Percentiles rank a stretch among this genome's conserved stretches.
phyloP scores from a whole-genome alignment of 2,888 invertebrate species.

The Drosophila tanythrix region DNA sequence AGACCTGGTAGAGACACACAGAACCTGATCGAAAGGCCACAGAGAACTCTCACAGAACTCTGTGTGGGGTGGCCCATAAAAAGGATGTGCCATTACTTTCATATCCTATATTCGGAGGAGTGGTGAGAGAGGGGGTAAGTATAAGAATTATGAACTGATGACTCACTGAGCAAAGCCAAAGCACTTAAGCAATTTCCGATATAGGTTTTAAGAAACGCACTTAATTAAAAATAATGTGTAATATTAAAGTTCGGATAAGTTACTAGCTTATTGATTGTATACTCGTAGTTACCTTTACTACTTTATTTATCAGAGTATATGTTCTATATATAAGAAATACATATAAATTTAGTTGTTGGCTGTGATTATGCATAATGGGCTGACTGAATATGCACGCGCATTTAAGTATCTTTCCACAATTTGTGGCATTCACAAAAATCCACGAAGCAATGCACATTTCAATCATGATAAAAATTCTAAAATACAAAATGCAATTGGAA shows the following conservation, averaged over 20 bases:
- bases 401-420: constrained; percentile 24
- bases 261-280: not conserved
- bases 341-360: not conserved
- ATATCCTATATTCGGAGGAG: not conserved
- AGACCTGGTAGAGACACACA: not conserved
- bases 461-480: constrained; percentile 77
- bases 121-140: not conserved
- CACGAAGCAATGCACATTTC: constrained; percentile 67
- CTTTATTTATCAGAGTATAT: not conserved
- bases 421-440: constrained; percentile 52
- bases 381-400: constrained; percentile 2
- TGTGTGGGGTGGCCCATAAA: constrained; percentile 21
- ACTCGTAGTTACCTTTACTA: not conserved
- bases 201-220: not conserved
- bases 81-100: constrained; percentile 20
- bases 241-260: not conserved
- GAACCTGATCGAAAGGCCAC: not conserved
- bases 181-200: not conserved
- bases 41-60: not conserved
- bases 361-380: not conserved
- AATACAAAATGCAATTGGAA: constrained; percentile 52
- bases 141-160: constrained; percentile 2
- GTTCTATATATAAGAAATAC: not conserved
- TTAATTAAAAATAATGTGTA: not conserved
- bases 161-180: not conserved